Base-by-base conservation (phyloP, 1,140 invertebrate genomes). In the Sarcophaga bullata region DNA sequence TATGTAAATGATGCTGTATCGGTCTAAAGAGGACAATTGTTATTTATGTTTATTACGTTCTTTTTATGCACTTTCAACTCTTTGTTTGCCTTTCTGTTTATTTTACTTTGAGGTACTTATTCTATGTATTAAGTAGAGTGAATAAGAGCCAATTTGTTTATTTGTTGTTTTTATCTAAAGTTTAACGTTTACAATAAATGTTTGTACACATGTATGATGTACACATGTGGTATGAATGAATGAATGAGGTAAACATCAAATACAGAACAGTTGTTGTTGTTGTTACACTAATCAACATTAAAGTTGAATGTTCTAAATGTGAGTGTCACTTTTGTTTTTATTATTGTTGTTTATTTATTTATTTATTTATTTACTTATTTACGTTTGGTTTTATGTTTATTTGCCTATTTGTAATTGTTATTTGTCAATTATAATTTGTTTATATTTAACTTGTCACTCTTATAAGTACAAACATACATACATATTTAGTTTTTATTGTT, bases 381-480 rank as follows among this genome's bases (percentile, higher is more conserved):
- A 54, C 13, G 58, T 25, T 80, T 76, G 17, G 25, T 76, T 76
- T 47, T 80, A 47, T 37, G 80, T 50, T 54, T 80, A 25, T 52
- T 80, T 80, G 46, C 13, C n/a, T 17, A 11, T 52, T 80, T 80
- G 15, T 54, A 15, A 47, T 54, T 11, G 8, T 49, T 80, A 46
- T 80, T 80, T 58, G 50, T 54, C 25, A 58, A 54, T 80, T 80
- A 54, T 80, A 48, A 52, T 52, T 80, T 80, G 19, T 54, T 80
- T 80, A 11, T 80, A 58, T 80, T 80, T 49, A 13, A 25, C 19
- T 58, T 54, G 15, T 80, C 19, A 17, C 48, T 25, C 52, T 25
- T 78, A 49, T 49, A 48, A 11, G 9, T 78, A 37, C 25, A 37
- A 37, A 37, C 25, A 37, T 37, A 37, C 25, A 37, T 37, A 37